These are phyloP conservation scores for Monarcha castaneiventris DNA, from an alignment of 2,113 vertebrate genomes.

Conservation along the genomic window DNA sequence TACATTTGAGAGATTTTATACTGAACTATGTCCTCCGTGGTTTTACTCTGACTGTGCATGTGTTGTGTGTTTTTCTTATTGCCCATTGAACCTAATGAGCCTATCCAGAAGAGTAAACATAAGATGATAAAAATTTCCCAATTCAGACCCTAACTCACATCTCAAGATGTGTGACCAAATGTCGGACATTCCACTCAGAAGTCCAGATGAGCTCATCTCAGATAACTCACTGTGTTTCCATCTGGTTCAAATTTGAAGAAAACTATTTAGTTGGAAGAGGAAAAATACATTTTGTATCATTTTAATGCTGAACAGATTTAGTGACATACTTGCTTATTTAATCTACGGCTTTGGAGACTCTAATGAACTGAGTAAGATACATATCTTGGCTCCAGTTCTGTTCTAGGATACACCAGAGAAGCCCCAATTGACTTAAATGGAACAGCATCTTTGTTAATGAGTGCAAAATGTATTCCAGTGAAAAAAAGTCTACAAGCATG, in stretches of 20 bases:
- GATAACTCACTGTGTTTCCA: slow-evolving; percentile 72
- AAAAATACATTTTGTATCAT: slow-evolving; percentile 78
- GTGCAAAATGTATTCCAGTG: neutral
- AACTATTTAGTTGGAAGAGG: slow-evolving; percentile 75
- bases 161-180: slow-evolving; percentile 53
- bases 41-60: neutral
- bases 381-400: slow-evolving; percentile 40
- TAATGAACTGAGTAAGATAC: slow-evolving; percentile 72
- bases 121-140: slow-evolving; percentile 27
- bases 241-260: slow-evolving; percentile 76
- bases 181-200: slow-evolving; percentile 66
- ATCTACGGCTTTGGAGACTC: slow-evolving; percentile 61
- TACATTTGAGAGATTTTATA: neutral
- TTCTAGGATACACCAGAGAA: slow-evolving; percentile 39
- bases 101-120: slow-evolving; percentile 34
- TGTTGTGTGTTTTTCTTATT: neutral
- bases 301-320: slow-evolving; percentile 79
- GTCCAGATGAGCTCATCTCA: slow-evolving; percentile 74
- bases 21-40: neutral
- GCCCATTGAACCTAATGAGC: neutral
- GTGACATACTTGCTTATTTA: slow-evolving; percentile 74
- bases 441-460: slow-evolving; percentile 33
- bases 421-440: slow-evolving; percentile 36
- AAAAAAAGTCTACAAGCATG: neutral
- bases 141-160: slow-evolving; percentile 34